Percentiles rank a stretch among this genome's conserved stretches.
Conservation (phyloP, 2,888 invertebrate species). For the Cephus spinipes region DNA sequence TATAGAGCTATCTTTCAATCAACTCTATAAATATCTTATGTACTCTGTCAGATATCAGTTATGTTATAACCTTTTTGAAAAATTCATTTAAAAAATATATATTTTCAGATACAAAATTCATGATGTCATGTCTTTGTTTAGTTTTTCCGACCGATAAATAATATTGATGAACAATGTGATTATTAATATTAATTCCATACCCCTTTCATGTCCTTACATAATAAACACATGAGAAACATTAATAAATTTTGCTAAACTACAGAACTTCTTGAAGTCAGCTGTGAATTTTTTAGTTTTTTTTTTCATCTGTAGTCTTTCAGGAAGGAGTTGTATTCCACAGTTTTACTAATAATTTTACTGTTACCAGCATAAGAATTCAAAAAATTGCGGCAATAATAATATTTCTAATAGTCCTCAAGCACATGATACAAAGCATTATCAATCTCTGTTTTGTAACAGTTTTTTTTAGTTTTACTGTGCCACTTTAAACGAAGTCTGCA, state of each 20-base stretch:
- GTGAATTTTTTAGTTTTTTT: too few species aligned
- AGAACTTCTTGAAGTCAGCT: too few species aligned
- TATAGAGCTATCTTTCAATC: background rate
- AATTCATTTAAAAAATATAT: background rate
- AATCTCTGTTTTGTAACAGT: background rate
- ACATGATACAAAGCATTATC: background rate
- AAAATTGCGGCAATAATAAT: background rate
- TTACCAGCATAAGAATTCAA: background rate
- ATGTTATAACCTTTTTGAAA: background rate
- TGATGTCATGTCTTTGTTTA: background rate
- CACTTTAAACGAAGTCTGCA: background rate
- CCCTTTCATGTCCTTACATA: background rate
- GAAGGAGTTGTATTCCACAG: too few species aligned
- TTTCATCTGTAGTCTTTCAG: too few species aligned
- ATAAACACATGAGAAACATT: background rate
- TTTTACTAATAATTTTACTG: background rate
- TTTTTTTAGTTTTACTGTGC: background rate
- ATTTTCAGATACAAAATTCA: background rate
- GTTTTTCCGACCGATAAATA: background rate
- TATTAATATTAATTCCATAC: background rate
- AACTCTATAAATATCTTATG: background rate
- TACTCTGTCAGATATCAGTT: background rate
- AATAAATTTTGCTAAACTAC: background rate
- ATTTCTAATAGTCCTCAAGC: background rate
- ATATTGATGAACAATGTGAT: background rate